A percentile compares a stretch with the other conserved stretches of the same genome.
Evolutionary conservation across 2,888 invertebrate species (phyloP).

Genomic region (Nasonia oneida): DNA sequence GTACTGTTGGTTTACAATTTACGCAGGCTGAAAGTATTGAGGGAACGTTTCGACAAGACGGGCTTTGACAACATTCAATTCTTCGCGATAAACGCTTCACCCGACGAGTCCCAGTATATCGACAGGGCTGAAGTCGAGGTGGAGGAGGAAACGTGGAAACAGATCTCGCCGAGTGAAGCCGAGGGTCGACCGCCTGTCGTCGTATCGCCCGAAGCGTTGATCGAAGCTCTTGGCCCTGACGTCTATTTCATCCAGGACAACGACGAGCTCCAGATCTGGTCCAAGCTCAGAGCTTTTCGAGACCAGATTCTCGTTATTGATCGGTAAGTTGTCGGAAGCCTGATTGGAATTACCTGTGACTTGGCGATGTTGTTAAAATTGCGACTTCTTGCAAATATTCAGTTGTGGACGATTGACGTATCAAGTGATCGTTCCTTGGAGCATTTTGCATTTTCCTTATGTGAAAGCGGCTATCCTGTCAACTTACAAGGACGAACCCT

Average conservation of each 20-base stretch:
- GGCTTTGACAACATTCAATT: slow-evolving; percentile 69
- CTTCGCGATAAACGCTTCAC: slow-evolving; percentile 68
- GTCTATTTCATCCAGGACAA: slow-evolving; percentile 70
- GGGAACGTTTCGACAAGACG: slow-evolving; percentile 69
- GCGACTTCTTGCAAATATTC: background rate
- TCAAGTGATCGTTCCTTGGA: slow-evolving; percentile 77
- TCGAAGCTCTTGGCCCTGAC: slow-evolving; percentile 61
- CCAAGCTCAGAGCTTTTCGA: slow-evolving; percentile 68
- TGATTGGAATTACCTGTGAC: background rate
- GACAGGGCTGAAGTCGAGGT: slow-evolving; percentile 49
- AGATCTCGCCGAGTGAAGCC: slow-evolving; percentile 66
- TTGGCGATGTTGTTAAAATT: background rate
- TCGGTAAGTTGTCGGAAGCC: slow-evolving; percentile 63
- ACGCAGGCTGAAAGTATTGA: slow-evolving; percentile 70
- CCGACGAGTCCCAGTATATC: slow-evolving; percentile 11
- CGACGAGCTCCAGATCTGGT: slow-evolving; percentile 69
- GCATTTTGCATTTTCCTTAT: slow-evolving; percentile 76
- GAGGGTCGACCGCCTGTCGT: slow-evolving; percentile 62
- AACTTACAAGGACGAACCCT: slow-evolving; percentile 76
- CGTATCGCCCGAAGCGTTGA: slow-evolving; percentile 61
- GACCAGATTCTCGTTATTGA: slow-evolving; percentile 73
- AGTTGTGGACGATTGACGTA: slow-evolving; percentile 77
- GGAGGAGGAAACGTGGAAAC: slow-evolving; percentile 69
- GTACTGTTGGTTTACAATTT: background rate
- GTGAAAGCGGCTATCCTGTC: slow-evolving; percentile 77